Evolutionary conservation across 2,797 vertebrate genomes (phyloP), one percentile per base, ranked within the genome.

Genomic region (Garrulus glandarius): DNA sequence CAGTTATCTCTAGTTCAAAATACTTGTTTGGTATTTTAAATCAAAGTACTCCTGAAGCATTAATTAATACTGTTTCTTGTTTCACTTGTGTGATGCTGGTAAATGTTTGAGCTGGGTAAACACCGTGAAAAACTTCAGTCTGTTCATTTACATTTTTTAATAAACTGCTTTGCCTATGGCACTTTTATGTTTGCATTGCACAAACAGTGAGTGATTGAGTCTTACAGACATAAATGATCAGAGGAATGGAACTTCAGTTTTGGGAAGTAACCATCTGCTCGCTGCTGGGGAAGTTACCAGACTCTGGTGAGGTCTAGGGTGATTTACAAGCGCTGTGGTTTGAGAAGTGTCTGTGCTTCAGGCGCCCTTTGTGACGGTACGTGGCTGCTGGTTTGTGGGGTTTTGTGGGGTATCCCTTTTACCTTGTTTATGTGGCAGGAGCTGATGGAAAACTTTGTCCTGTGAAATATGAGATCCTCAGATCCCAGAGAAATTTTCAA

Each of bases 91-190:
- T 61, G 70, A 36, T 89, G 65, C 83, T 76, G 41, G 27, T 89
- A 85, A 69, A 83, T 81, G 86, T 76, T 95, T 67, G 76, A 96
- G 39, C 63, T 90, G 85, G n/a, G 63, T 84, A 90, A 79, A 94
- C 47, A 67, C 34, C 47, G 37, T 56, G 27, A 92, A 67, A 91
- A 92, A 19, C 49, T 92, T 88, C 26, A 83, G 26, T 53, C 43
- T 84, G 32, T 72, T 92, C 7, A 74, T 93, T 95, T 95, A 30
- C 69, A 67, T 94, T 82, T 93, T 93, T 82, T 84, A 95, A 95
- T 95, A 81, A 95, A 90, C 44, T 76, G 55, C 69, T 83, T 92
- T 87, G 72, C 82, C 93, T 2, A 0, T 67, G 83, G 59, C 49
- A 21, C 55, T 95, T 89, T 39, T 6, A 30, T 92, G 52, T 89